A percentile compares a stretch with the other conserved stretches of the same genome.
These are phyloP conservation scores for Atethmia centrago DNA, from an alignment of 2,888 invertebrate genomes.

Conservation along the genomic window DNA sequence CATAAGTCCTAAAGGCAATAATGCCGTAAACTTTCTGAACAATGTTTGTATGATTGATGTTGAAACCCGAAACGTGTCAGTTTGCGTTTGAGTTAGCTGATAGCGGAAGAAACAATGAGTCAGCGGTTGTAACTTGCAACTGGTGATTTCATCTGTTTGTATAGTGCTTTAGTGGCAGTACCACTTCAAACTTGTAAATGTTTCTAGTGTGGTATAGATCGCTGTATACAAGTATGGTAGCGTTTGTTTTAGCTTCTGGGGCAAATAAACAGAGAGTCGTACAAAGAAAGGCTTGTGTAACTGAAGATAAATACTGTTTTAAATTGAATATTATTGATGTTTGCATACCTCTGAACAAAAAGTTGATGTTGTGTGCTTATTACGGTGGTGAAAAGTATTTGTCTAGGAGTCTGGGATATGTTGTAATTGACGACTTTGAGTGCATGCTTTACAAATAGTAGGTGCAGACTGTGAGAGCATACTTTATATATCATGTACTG, in stretches of 20 bases:
- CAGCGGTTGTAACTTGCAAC: conserved; percentile 33
- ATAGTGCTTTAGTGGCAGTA: conserved; percentile 60
- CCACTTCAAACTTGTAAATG: conserved; percentile 30
- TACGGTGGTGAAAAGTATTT: background rate
- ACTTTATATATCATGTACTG: background rate
- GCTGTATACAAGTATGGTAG: background rate
- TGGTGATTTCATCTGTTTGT: conserved; percentile 62
- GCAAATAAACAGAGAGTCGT: conserved; percentile 34
- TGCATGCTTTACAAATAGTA: background rate
- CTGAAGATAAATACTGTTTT: conserved; percentile 27
- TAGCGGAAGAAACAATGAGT: conserved; percentile 48
- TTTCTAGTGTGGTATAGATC: conserved; percentile 18
- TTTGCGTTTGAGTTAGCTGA: conserved; percentile 54
- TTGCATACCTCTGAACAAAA: background rate
- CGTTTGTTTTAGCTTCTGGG: conserved; percentile 27
- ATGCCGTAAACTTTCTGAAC: conserved; percentile 11
- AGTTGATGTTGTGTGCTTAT: background rate
- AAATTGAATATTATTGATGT: conserved; percentile 21
- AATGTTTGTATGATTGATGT: conserved; percentile 17
- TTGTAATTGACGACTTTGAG: background rate
- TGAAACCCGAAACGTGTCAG: conserved; percentile 48
- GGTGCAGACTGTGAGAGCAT: too few relatives aligned
- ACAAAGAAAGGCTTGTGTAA: conserved; percentile 32
- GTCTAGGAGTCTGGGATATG: background rate
- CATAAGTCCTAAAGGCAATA: background rate